Conservation (phyloP, 2,888 invertebrate genomes). For the Stenolophus ochropezus region DNA sequence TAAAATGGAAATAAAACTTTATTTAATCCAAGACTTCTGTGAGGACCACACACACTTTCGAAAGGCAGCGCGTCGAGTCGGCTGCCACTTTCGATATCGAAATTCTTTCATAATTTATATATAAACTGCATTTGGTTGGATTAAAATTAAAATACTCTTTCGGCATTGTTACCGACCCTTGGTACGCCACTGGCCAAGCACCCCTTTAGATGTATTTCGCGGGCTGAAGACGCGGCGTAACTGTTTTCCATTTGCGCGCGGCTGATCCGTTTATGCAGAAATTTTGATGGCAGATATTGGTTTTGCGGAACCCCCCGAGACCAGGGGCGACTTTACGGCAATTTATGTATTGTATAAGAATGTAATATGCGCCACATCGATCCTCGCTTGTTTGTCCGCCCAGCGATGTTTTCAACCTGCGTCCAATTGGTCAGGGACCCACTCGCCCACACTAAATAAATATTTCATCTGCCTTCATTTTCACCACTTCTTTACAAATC, state of each 20-base stretch:
- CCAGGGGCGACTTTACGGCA: constrained; percentile 58
- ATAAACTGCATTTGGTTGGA: no score
- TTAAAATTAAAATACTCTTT: no score
- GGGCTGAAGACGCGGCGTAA: constrained; percentile 21
- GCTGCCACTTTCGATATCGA: no score
- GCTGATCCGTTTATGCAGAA: constrained; percentile 60
- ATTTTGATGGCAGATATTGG: constrained; percentile 61
- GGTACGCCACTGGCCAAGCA: no score
- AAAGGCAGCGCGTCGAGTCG: no score
- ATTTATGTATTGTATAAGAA: constrained; percentile 61
- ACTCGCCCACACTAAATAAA: constrained; percentile 9
- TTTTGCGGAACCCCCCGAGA: constrained; percentile 56
- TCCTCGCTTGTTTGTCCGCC: constrained; percentile 47
- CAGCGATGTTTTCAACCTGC: constrained; percentile 33
- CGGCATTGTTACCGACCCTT: no score
- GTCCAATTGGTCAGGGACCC: constrained; percentile 23
- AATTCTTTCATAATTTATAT: no score
- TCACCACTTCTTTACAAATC: neutral
- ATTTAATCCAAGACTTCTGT: no score
- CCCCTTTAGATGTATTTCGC: neutral
- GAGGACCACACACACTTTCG: no score
- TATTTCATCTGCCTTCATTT: neutral
- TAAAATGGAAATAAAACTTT: no score
- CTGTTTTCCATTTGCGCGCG: constrained; percentile 57
- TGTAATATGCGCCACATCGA: constrained; percentile 58